Conservation (phyloP, 92 coral and sea anemone genomes). For the Galaxea fascicularis region DNA sequence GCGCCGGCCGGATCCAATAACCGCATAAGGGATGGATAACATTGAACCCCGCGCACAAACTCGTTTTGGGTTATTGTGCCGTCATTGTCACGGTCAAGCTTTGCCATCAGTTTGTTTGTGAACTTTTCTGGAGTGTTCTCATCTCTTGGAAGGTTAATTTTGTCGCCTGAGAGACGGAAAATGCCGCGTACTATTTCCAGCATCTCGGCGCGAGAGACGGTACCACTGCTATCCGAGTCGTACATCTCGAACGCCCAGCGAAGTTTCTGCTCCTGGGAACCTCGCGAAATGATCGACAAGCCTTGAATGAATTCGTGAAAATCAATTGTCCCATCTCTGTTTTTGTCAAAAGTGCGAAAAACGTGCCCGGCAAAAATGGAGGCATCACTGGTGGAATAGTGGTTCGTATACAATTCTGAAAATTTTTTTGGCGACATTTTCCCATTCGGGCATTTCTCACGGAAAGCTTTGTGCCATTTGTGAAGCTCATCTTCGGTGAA, state of each 20-base stretch:
- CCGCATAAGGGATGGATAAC: constrained; percentile 98
- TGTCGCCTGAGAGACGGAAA: constrained; percentile 94
- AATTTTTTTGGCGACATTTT: constrained; percentile 95
- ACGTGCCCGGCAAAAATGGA: constrained; percentile 93
- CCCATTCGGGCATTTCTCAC: constrained; percentile 93
- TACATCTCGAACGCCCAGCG: constrained; percentile 99
- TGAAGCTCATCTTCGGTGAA: constrained; percentile 90
- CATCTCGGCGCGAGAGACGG: constrained; percentile 92
- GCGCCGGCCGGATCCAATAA: constrained; percentile 78
- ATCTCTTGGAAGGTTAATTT: constrained; percentile 82
- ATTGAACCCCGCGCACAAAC: constrained; percentile 96
- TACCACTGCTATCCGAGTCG: constrained; percentile 95
- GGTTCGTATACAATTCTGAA: constrained; percentile 89
- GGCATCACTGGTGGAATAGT: constrained; percentile 92
- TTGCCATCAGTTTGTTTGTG: constrained; percentile 92
- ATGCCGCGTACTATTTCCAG: constrained; percentile 93
- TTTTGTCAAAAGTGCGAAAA: constrained; percentile 97
- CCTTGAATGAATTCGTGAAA: constrained; percentile 97
- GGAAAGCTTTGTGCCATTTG: constrained; percentile 94
- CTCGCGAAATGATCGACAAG: constrained; percentile 92
- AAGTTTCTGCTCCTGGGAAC: constrained; percentile 91
- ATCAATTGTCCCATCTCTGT: constrained; percentile 97
- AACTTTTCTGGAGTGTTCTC: constrained; percentile 97
- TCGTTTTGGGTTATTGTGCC: constrained; percentile 92
- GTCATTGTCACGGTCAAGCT: constrained; percentile 91